Evolutionary conservation across 1,140 invertebrate species (phyloP), one percentile per base, ranked within the genome.

Genomic region (Drosophila sucinea): DNA sequence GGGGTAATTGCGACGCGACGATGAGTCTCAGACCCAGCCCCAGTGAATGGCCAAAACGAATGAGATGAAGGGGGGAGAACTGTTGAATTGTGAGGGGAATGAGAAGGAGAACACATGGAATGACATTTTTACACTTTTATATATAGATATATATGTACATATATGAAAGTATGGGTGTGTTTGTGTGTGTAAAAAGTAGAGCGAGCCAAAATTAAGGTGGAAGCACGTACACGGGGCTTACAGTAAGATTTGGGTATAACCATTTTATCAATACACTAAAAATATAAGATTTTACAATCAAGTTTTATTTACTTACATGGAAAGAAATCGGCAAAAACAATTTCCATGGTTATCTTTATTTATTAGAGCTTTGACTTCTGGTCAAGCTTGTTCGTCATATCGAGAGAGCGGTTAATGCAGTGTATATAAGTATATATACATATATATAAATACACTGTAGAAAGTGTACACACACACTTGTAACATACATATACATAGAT

Each of bases 151-250:
- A 70, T 29, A 11, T 30, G 35, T 8, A 40, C 25, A 25, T 10
- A 29, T 35, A 67, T 62, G 17, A 57, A 44, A 6, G 8, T 62
- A 23, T 32, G 8, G 27, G 32, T 61, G 58, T 23, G 27, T 33
- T 40, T 29, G n/a, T n/a, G 33, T 6, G 25, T 33, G 47, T n/a
- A 33, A 30, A 27, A 47, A n/a, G 29, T 25, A 47, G 67, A 47
- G 51, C 38, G 54, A 29, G 54, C 79, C 72, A 82, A 79, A 82
- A 77, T 67, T 58, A 83, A 86, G 82, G 79, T 85, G 82, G 60
- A 77, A 78, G 75, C 82, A 86, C 83, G 79, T 81, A 78, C 75
- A 67, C 66, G 23, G 64, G 64, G 75, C 11, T 3, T 75, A 65
- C 57, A 40, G 33, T 64, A 68, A 17, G 25, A 44, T 30, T 32